Evolutionary conservation across 37 sponge, comb jelly and placozoan species (phyloP), one percentile per base, ranked within the genome.

Genomic region (Cladorhizidae sp.): DNA sequence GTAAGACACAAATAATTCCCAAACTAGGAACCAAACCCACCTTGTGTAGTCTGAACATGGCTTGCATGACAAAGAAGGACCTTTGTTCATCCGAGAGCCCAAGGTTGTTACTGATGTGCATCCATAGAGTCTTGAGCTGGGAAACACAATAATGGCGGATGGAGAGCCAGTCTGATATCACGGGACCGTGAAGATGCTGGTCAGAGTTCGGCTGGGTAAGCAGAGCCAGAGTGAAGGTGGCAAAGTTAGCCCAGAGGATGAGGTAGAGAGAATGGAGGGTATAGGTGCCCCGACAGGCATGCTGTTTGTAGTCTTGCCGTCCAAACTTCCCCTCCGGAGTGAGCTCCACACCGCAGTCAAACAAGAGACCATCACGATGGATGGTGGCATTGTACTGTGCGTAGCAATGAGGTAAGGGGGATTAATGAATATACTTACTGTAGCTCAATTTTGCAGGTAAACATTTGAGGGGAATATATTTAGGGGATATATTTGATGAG

Each of bases 241-340:
- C 93, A 78, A 93, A 93, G 83, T 90, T 93, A 49, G 90, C 69
- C 88, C 85, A 93, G 55, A 86, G 59, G 38, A 96, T 33, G 43
- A 96, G 83, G 65, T 96, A 93, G 76, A 87, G 83, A 6, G 97
- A 93, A 70, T 93, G 97, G 31, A 96, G 91, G 25, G 87, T 84
- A 87, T 87, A 84, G 0, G 88, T 91, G 7, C 88, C 91, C 12
- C 89, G 49, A 0, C 79, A 50, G 67, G 88, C 86, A 76, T 91
- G 86, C 25, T 80, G 77, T 18, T 45, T 57, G 81, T 96, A 96
- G 73, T 90, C 91, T 25, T 83, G 83, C 0, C 93, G 78, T 1
- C 91, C 97, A 85, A 67, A 93, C 64, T 85, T 61, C 3, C 97
- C 97, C 20, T 96, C 96, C 23, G 81, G 83, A 33, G 87, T 83